Evolutionary conservation across 2,888 invertebrate genomes (phyloP), one percentile per base, ranked within the genome.

Genomic region (Conistra vaccinii): DNA sequence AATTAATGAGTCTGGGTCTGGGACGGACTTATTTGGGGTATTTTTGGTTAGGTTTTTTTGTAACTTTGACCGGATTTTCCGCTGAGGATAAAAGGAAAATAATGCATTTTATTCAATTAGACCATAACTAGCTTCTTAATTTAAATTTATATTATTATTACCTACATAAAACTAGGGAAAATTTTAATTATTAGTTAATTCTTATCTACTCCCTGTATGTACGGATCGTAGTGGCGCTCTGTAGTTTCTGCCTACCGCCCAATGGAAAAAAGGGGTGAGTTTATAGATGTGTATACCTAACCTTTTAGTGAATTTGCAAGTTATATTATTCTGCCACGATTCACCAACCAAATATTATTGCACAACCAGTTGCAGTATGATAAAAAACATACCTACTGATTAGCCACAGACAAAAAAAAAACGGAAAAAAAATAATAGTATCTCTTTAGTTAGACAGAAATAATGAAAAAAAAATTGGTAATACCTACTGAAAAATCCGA

Each of bases 1-100:
- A 71, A 77, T 72, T 17, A 60, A 71, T 35, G 10, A 72, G 45
- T 63, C 14, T 60, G 26, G 23, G 55, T 23, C 17, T 48, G 48
- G 29, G 23, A 9, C 12, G 23, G 1, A 48, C 2, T 14, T 32
- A 39, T 35, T 63, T 65, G 29, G 42, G 7, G 35, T n/a, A n/a
- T 20, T 35, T 74, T 45, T 4, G 14, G 12, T 63, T 26, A 14
- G 14, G 3, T 7, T 14, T 57, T 57, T 68, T n/a, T 32, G 29
- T 32, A 42, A 48, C 2, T n/a, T n/a, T 14, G 20, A 51, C 20
- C 6, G 17, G 9, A 12, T 72, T 60, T 42, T n/a, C n/a, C 58
- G 7, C 0, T 7, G 10, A 53, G 53, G 17, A 35, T 32, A 55
- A 29, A 42, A 29, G 20, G 20, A 26, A 26, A 14, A 32, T 4